Conservation (phyloP, 1,140 invertebrate genomes). For the Agraylea sexmaculata region DNA sequence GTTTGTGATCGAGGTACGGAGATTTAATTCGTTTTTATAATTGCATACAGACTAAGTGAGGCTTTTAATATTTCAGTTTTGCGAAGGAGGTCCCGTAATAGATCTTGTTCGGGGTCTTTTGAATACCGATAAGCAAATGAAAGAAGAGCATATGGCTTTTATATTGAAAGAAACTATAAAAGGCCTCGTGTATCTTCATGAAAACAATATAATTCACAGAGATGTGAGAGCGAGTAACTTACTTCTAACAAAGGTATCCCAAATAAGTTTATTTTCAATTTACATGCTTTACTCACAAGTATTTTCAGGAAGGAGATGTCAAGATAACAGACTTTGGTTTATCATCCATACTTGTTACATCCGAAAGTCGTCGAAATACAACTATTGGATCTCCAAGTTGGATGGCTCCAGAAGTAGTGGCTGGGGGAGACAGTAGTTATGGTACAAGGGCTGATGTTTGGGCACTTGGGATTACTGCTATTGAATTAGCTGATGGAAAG, state of each 20-base stretch:
- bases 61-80: slow-evolving; percentile 47
- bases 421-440: slow-evolving; percentile 41
- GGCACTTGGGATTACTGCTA: slow-evolving; percentile 83
- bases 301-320: slow-evolving; percentile 69
- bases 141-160: slow-evolving; percentile 76
- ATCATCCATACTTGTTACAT: slow-evolving; percentile 63
- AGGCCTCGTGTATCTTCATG: slow-evolving; percentile 71
- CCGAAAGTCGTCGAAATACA: slow-evolving; percentile 53
- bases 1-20: slow-evolving; percentile 78
- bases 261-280: too few relatives aligned
- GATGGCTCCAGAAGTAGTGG: slow-evolving; percentile 83
- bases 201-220: slow-evolving; percentile 76
- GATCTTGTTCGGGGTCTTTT: slow-evolving; percentile 62
- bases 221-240: slow-evolving; percentile 81
- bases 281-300: too few relatives aligned
- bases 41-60: too few relatives aligned
- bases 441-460: slow-evolving; percentile 76
- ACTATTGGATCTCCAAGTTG: slow-evolving; percentile 81
- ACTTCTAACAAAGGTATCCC: slow-evolving; percentile 66
- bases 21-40: slow-evolving; percentile 5
- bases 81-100: slow-evolving; percentile 67
- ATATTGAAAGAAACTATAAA: slow-evolving; percentile 76
- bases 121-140: slow-evolving; percentile 56
- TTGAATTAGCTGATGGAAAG: slow-evolving; percentile 80
- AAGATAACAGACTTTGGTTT: slow-evolving; percentile 79